These are phyloP conservation scores for Pluvialis apricaria DNA, from an alignment of 2,113 vertebrate genomes.

Conservation along the genomic window DNA sequence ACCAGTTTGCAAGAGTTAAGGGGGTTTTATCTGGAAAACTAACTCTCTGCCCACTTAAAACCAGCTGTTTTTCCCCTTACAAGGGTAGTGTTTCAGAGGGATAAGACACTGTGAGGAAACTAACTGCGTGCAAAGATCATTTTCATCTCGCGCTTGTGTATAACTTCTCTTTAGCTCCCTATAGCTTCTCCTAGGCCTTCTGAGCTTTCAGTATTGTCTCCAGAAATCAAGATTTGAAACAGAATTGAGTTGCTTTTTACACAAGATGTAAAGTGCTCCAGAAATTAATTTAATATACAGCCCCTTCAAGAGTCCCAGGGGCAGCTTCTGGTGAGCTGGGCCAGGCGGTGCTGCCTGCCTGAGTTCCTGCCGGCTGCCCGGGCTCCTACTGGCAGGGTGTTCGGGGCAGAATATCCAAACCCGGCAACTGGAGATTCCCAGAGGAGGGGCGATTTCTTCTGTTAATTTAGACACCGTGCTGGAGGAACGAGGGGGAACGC, in stretches of 20 bases:
- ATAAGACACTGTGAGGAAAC: neutral
- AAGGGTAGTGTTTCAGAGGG: neutral
- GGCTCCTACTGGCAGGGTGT: neutral
- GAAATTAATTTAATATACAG: neutral
- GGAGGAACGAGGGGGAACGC: neutral
- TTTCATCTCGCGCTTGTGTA: rapidly evolving
- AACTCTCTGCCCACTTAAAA: neutral
- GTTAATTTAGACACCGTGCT: neutral
- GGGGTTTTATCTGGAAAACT: neutral
- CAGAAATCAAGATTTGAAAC: neutral
- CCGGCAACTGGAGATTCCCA: neutral
- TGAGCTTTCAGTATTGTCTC: neutral
- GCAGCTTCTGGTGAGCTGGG: neutral
- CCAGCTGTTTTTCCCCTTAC: neutral
- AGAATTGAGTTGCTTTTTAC: neutral
- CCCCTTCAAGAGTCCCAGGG: neutral
- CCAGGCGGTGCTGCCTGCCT: neutral
- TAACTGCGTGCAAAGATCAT: neutral
- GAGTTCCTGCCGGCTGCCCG: neutral
- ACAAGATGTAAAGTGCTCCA: neutral
- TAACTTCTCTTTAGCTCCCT: neutral
- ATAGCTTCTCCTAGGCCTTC: neutral
- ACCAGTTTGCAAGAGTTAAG: neutral
- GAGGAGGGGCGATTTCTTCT: neutral
- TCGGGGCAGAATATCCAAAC: neutral